phyloP scores from a whole-genome alignment of 2,888 invertebrate genomes.

The Piscicola geometra region DNA sequence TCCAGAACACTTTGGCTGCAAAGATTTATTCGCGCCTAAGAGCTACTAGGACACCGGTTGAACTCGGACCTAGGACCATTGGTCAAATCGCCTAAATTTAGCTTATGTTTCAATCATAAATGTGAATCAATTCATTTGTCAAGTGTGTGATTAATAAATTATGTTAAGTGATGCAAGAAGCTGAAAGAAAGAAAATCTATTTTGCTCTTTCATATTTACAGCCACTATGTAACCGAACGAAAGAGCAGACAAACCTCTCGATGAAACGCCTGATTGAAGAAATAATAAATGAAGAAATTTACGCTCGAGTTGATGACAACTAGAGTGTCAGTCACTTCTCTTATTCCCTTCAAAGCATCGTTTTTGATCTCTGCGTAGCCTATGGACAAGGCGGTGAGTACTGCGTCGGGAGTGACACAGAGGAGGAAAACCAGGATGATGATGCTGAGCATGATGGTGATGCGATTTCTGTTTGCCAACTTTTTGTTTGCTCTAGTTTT shows the following conservation, averaged over 20 bases:
- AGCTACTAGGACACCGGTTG: too few relatives aligned
- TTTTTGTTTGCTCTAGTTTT: conserved; percentile 41
- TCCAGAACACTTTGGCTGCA: too few relatives aligned
- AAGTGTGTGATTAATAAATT: too few relatives aligned
- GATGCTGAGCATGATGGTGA: conserved; percentile 53
- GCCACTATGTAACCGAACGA: too few relatives aligned
- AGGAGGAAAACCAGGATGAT: conserved; percentile 53
- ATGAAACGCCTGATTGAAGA: not conserved
- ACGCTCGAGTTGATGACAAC: conserved; percentile 5
- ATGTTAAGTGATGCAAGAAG: too few relatives aligned
- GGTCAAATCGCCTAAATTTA: too few relatives aligned
- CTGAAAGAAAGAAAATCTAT: too few relatives aligned
- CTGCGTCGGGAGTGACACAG: conserved; percentile 54
- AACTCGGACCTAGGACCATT: too few relatives aligned
- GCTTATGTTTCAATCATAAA: too few relatives aligned
- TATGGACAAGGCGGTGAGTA: conserved; percentile 52
- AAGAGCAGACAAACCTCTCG: conserved; percentile 11
- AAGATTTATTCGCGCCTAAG: too few relatives aligned
- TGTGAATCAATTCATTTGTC: too few relatives aligned
- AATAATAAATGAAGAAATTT: conserved; percentile 6
- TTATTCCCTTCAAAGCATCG: not conserved
- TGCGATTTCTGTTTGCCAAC: conserved; percentile 51
- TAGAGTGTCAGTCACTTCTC: conserved; percentile 1
- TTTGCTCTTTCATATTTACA: too few relatives aligned
- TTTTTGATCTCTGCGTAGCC: conserved; percentile 52